A percentile compares a stretch with the other conserved stretches of the same genome.
These are phyloP conservation scores for Elmis aenea DNA, from an alignment of 2,888 invertebrate genomes.

Conservation along the genomic window DNA sequence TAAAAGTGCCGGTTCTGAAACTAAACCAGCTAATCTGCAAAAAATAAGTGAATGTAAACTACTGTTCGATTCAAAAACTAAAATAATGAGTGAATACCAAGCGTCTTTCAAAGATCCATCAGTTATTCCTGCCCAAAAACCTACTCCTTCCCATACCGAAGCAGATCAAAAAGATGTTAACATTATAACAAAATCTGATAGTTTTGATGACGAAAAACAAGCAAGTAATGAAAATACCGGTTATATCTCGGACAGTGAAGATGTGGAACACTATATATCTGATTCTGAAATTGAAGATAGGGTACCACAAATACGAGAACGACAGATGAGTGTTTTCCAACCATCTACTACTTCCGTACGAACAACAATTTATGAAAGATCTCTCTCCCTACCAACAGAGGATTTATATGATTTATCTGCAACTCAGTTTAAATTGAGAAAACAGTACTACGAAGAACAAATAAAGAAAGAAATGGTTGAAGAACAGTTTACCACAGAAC, in stretches of 20 bases:
- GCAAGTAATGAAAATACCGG: slow-evolving; percentile 41
- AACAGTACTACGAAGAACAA: slow-evolving; percentile 57
- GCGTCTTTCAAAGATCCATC: slow-evolving; percentile 39
- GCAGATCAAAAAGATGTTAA: slow-evolving; percentile 17
- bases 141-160: slow-evolving; percentile 11
- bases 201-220: slow-evolving; percentile 41
- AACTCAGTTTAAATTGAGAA: slow-evolving; percentile 51
- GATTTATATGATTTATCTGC: slow-evolving; percentile 51
- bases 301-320: slow-evolving; percentile 44
- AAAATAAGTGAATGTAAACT: slow-evolving; percentile 22
- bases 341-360: slow-evolving; percentile 34
- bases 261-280: slow-evolving; percentile 45
- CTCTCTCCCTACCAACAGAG: slow-evolving; percentile 50
- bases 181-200: slow-evolving; percentile 34
- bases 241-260: slow-evolving; percentile 45
- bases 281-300: slow-evolving; percentile 46
- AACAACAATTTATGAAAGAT: slow-evolving; percentile 47
- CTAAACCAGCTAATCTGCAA: slow-evolving; percentile 23
- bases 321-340: slow-evolving; percentile 46
- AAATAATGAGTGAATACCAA: slow-evolving; percentile 41
- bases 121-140: slow-evolving; percentile 15
- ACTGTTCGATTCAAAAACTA: slow-evolving; percentile 5
- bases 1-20: slow-evolving; percentile 20
- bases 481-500: slow-evolving; percentile 48
- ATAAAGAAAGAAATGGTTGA: slow-evolving; percentile 56